Evolutionary conservation across 2,888 invertebrate genomes (phyloP).

Genomic region (Microctonus hyperodae): DNA sequence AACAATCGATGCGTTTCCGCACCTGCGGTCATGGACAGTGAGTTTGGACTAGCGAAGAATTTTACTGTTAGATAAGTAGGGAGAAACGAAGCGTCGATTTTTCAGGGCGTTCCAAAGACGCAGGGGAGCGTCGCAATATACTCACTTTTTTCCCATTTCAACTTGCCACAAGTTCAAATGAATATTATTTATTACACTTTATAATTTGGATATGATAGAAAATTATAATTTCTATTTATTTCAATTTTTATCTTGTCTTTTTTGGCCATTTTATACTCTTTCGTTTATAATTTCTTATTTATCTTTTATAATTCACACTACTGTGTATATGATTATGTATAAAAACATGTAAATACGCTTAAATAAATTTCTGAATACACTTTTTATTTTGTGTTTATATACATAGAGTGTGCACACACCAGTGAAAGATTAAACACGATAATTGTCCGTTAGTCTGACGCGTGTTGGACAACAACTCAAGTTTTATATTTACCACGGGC

Average conservation of each 20-base stretch:
- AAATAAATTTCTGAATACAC: background rate
- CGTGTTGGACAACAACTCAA: conserved; percentile 36
- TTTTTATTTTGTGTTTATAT: conserved; percentile 7
- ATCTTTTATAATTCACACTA: conserved; percentile 15
- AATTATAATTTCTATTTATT: too few relatives aligned
- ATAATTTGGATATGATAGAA: too few relatives aligned
- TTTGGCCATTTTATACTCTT: too few relatives aligned
- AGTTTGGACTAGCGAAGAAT: conserved; percentile 27
- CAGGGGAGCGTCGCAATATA: conserved; percentile 22
- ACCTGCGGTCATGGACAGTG: conserved; percentile 32
- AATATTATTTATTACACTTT: too few relatives aligned
- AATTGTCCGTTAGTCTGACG: conserved; percentile 43
- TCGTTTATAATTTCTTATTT: too few relatives aligned
- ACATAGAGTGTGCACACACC: conserved; percentile 20
- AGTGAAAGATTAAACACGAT: conserved; percentile 43
- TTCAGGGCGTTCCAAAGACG: conserved; percentile 21
- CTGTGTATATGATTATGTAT: conserved; percentile 4
- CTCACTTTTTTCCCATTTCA: conserved; percentile 12
- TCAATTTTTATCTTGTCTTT: background rate
- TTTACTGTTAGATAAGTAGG: conserved; percentile 29
- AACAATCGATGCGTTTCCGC: conserved; percentile 33
- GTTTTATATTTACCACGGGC: conserved; percentile 53
- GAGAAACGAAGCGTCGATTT: conserved; percentile 1
- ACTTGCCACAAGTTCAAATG: background rate
- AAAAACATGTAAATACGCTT: background rate